Conservation (phyloP, 2,797 vertebrate species). For the Hydrocynus forskahlii region DNA sequence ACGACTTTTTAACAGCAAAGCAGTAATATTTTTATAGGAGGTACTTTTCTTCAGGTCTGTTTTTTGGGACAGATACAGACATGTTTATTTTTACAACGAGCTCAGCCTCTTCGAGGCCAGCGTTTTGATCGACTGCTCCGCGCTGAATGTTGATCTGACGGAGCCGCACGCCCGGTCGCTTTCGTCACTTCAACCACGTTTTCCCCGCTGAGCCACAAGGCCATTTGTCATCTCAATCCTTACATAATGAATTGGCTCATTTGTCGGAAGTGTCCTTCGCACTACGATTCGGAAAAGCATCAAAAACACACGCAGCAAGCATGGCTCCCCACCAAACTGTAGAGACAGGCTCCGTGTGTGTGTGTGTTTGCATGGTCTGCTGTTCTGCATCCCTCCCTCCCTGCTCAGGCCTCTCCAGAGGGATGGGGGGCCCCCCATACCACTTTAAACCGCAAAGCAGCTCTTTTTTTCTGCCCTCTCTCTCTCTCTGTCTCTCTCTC, state of each 20-base stretch:
- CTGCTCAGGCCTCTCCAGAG: slow-evolving; percentile 12
- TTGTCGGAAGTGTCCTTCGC: background rate
- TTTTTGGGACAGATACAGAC: slow-evolving; percentile 11
- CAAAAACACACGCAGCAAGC: background rate
- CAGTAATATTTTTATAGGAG: background rate
- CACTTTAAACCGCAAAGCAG: slow-evolving; percentile 36
- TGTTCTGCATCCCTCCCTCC: slow-evolving; percentile 12
- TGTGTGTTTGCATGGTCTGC: background rate
- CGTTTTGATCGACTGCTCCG: background rate
- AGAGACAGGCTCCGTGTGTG: slow-evolving; percentile 2
- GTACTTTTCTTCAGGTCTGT: background rate
- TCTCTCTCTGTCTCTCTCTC: background rate
- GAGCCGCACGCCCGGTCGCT: background rate
- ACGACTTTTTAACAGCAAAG: background rate
- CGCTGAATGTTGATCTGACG: background rate
- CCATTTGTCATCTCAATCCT: background rate
- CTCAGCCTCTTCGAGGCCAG: background rate
- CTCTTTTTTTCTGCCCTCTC: background rate
- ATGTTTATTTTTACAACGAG: slow-evolving; percentile 8
- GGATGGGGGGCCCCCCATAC: slow-evolving; percentile 31
- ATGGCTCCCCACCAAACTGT: background rate
- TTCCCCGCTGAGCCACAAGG: background rate
- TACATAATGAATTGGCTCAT: background rate
- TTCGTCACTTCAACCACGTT: background rate
- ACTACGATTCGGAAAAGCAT: background rate